These are phyloP conservation scores for Xenotilapia leptura DNA, from an alignment of 2,113 vertebrate genomes.

Conservation along the genomic window DNA sequence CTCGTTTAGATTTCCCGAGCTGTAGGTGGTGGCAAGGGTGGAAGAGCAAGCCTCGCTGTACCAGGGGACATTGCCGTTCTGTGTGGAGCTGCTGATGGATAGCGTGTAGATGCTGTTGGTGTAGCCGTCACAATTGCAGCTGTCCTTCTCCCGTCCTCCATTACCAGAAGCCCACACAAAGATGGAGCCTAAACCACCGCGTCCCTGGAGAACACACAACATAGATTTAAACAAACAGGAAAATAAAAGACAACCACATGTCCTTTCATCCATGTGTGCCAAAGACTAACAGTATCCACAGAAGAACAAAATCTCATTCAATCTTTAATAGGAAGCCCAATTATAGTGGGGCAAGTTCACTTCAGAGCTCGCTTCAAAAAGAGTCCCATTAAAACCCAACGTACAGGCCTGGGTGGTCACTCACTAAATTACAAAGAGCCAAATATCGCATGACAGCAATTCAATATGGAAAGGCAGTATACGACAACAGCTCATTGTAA, in stretches of 20 bases:
- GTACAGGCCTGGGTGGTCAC: conserved; percentile 28
- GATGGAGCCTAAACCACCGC: conserved; percentile 89
- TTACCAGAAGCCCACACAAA: conserved; percentile 99
- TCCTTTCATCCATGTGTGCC: neutral
- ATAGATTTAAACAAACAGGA: conserved; percentile 13
- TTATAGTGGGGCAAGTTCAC: conserved; percentile 17
- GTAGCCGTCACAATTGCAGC: conserved; percentile 98
- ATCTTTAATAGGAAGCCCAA: conserved; percentile 21
- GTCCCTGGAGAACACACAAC: conserved; percentile 80
- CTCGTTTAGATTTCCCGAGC: conserved; percentile 91
- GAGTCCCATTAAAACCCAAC: conserved; percentile 16
- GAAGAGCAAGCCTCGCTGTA: conserved; percentile 99
- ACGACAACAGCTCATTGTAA: conserved; percentile 48
- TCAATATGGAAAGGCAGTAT: conserved; percentile 20
- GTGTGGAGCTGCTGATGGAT: conserved; percentile 97
- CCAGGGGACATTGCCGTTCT: conserved; percentile 93
- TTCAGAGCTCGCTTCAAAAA: conserved; percentile 9
- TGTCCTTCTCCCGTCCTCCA: conserved; percentile 91
- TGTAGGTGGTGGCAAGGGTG: conserved; percentile 96
- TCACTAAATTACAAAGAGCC: conserved; percentile 37
- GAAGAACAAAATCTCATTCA: conserved; percentile 13
- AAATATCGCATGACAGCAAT: conserved; percentile 37
- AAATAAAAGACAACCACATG: neutral
- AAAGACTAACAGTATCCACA: neutral
- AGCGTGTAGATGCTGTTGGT: conserved; percentile 99